Evolutionary conservation across 2,888 invertebrate genomes (phyloP), one percentile per base, ranked within the genome.

Genomic region (Drosophila lutescens): DNA sequence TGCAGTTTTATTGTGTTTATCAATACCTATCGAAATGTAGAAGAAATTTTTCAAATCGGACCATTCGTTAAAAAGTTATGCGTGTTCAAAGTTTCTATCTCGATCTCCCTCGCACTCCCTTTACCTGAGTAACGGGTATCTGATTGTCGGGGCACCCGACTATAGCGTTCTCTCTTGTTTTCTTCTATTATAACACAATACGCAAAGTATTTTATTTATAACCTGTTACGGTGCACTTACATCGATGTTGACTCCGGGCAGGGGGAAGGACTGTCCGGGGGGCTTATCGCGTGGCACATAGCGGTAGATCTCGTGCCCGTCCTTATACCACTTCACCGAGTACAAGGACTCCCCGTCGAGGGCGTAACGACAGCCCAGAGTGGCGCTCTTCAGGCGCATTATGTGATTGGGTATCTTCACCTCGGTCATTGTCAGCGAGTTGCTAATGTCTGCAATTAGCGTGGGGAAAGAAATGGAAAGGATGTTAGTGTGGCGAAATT

Each of bases 301-400:
- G 70, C 97, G 94, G 93, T 96, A 97, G 93, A 97, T 97, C 93
- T 97, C 97, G 91, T 96, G 95, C 74, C 97, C 97, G 91, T 97
- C 97, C 92, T 97, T 97, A 93, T 97, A 97, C 97, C 97, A 97
- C 93, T 97, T 97, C 88, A 97, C 97, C 32, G 97, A 97, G 92
- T 97, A 97, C 53, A 97, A 93, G 60, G 95, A 94, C 91, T 97
- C 97, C 2, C 95, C 95, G 82, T 97, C 96, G 90, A 97, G 93
- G 91, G 96, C 95, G 93, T 96, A 97, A 91, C 95, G 95, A 92
- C 97, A 97, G 60, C 96, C 96, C 78, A 97, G 93, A 74, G 94
- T 93, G 54, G 96, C 96, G 86, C 95, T 95, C 90, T 96, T 95
- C 85, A 96, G 95, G 76, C 96, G 94, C 67, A 96, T 95, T 88